Base-by-base conservation (phyloP, 2,797 vertebrate genomes). In the Microcaecilia unicolor region DNA sequence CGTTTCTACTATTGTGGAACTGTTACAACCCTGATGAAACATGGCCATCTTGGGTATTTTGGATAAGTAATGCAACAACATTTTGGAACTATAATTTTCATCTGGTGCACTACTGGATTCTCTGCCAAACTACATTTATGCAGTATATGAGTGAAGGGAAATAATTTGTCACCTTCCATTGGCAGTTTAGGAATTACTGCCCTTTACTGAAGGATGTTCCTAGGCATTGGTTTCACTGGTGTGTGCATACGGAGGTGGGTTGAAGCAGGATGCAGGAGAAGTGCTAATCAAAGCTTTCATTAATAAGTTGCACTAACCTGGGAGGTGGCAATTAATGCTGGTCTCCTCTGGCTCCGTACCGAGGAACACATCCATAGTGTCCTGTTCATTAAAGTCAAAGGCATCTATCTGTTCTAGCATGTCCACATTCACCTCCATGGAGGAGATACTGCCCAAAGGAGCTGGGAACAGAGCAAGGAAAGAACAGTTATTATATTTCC, bases 381-480 rank as follows among this genome's bases (percentile, higher is more conserved):
- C 94, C 52, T 87, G 92, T 58, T 97, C 92, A 10, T 91, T 89
- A 49, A 93, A 79, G 45, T 98, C 92, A 31, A 87, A 76, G 53
- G 90, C 65, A 15, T 98, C 94, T 80, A 97, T 89, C 70, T 97
- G 91, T 56, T 98, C 94, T 63, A 97, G 64, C 40, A 93, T 74
- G 69, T 98, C 93, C 61, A 98, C 91, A 0, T 98, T 97, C 45
- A 98, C 94, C 68, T 98, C 94, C 93, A 98, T 98, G 31, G 94
- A 98, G 0, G 94, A 98, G 67, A 97, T 92, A 21, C 91, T 94
- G 23, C 91, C 90, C 58, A 93, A 86, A 7, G 91, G 91, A 8
- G 90, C 91, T 94, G 64, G 14, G 33, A 35, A 20, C 17, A 29
- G n/a, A 3, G 4, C 9, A 42, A 41, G 15, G 0, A 1, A 34